phyloP scores from a whole-genome alignment of 1,140 invertebrate genomes.

The Melipona quadrifasciata region DNA sequence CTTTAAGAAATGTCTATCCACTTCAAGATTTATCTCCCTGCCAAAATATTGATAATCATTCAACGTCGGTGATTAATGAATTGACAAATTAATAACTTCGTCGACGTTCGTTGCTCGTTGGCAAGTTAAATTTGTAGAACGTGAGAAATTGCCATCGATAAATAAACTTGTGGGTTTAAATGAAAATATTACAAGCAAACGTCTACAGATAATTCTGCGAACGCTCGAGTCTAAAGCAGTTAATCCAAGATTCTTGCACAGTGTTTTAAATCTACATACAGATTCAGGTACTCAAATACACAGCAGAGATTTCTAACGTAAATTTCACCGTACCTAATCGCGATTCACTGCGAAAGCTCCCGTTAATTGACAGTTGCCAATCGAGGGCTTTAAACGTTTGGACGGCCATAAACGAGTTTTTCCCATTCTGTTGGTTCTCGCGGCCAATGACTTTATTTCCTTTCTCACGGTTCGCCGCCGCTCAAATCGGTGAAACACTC shows the following conservation, averaged over 20 bases:
- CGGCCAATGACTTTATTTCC: slow-evolving; percentile 48
- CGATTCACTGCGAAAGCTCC: slow-evolving; percentile 5
- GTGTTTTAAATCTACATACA: not conserved
- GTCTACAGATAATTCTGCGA: too few relatives aligned
- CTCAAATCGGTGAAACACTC: slow-evolving; percentile 37
- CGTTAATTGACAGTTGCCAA: slow-evolving; percentile 42
- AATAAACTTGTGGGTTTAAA: too few relatives aligned
- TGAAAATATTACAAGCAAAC: too few relatives aligned
- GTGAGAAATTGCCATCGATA: too few relatives aligned
- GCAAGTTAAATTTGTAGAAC: too few relatives aligned
- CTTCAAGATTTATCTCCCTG: too few relatives aligned
- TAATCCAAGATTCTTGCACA: not conserved
- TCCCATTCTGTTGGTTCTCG: slow-evolving; percentile 30
- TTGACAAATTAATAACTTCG: too few relatives aligned
- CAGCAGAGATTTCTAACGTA: not conserved
- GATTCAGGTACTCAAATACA: not conserved
- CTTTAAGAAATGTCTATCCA: too few relatives aligned
- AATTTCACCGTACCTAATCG: not conserved
- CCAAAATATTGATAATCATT: too few relatives aligned
- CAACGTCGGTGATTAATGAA: too few relatives aligned
- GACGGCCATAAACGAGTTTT: slow-evolving; percentile 55
- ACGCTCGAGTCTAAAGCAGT: not conserved
- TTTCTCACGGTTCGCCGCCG: slow-evolving; percentile 57
- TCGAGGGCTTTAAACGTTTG: slow-evolving; percentile 29
- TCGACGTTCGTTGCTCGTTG: too few relatives aligned